phyloP scores from a whole-genome alignment of 1,140 invertebrate species.

The Cephus cinctus region DNA sequence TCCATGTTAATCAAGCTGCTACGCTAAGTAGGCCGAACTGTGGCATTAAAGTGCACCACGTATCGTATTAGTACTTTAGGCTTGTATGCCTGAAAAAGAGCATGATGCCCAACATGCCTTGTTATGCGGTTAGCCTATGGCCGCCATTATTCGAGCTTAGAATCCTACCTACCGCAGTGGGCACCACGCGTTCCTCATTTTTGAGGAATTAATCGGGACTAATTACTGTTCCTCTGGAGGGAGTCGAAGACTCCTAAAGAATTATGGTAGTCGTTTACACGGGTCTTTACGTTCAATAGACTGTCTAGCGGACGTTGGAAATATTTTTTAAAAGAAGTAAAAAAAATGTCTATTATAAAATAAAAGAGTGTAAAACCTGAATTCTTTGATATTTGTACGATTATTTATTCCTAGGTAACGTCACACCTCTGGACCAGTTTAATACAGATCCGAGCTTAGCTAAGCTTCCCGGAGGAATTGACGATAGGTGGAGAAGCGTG shows the following conservation, averaged over 20 bases:
- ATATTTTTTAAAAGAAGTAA: not conserved
- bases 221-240: constrained; percentile 31
- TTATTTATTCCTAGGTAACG: no score
- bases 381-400: no score
- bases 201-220: constrained; percentile 42
- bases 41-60: constrained; percentile 38
- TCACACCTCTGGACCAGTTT: no score
- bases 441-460: no score
- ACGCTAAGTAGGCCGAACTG: constrained; percentile 47
- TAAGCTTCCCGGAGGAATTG: no score
- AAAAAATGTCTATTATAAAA: not conserved
- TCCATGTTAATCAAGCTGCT: constrained; percentile 45
- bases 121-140: constrained; percentile 28
- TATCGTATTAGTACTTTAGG: constrained; percentile 15
- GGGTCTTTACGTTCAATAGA: no score
- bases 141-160: constrained; percentile 30
- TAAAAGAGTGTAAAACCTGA: no score
- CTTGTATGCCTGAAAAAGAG: not conserved
- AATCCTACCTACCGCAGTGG: constrained; percentile 40
- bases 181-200: constrained; percentile 27
- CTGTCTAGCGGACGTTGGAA: no score
- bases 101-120: constrained; percentile 11
- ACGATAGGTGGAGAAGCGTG: not conserved
- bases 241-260: not conserved
- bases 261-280: constrained; percentile 1